Base-by-base conservation (phyloP, 2,797 vertebrate species). In the Linurgus olivaceus region DNA sequence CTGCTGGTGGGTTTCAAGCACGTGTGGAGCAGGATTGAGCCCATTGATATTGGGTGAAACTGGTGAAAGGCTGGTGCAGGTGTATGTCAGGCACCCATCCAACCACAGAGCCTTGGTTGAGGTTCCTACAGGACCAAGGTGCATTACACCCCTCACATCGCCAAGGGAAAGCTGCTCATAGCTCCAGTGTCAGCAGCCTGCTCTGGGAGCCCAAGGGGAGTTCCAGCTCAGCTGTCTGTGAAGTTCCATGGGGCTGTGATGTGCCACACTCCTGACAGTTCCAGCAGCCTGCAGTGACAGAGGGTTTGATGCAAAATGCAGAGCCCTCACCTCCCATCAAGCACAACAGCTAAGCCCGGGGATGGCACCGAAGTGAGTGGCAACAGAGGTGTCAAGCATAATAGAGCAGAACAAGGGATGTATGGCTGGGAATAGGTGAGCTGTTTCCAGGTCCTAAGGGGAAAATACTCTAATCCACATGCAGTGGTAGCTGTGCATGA, bases 311-410 rank as follows among this genome's bases (percentile, higher is more conserved):
- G 75, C 58, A 90, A 90, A 88, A 89, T 83, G 93, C 94, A 92
- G 91, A 94, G 66, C 91, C 91, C 94, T 97, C 96, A 78, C 79
- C 87, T 97, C 89, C 70, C 79, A 81, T 96, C 96, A 96, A 90
- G 51, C 85, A 86, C 72, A 94, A 84, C 85, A 93, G 78, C 78
- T 38, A 77, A 80, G 79, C 87, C 78, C 0, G 0, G 63, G 67
- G 48, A 58, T 94, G 94, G 89, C 91, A 73, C 89, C 0, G 4
- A 51, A 78, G 59, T 51, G 82, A 95, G 76, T 90, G 91, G 89
- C 76, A 70, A 42, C 44, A 75, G 95, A 80, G 75, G 75, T 86
- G 94, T 96, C 94, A 86, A 3, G 78, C 82, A 80, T 93, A 92
- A 95, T 92, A 93, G 82, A 94, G 70, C 89, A 73, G 85, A 95